phyloP scores from a whole-genome alignment of 1,140 invertebrate genomes.

The Atta colombica region DNA sequence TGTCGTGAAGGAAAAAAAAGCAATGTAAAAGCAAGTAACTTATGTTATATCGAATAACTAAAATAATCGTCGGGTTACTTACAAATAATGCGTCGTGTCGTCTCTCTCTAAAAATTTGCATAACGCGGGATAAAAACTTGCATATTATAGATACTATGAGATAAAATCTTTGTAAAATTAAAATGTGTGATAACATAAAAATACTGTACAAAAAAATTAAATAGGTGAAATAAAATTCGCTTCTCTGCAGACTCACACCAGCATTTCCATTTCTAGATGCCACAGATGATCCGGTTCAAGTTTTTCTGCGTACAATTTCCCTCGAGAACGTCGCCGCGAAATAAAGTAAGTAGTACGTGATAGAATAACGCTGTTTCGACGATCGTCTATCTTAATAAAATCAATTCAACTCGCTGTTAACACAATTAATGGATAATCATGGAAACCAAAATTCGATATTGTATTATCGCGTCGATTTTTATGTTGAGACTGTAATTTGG shows the following conservation, averaged over 20 bases:
- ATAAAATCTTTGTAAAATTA: not conserved
- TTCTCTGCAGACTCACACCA: constrained; percentile 28
- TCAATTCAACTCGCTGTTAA: constrained; percentile 25
- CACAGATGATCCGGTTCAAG: constrained; percentile 1
- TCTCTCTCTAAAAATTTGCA: constrained; percentile 18
- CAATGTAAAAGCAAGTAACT: not conserved
- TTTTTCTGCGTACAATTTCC: constrained; percentile 25
- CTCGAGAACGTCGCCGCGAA: constrained; percentile 40
- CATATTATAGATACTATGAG: not conserved
- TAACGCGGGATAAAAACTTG: constrained; percentile 17
- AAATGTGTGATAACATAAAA: constrained; percentile 20
- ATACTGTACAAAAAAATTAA: constrained; percentile 18
- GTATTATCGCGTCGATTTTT: not conserved
- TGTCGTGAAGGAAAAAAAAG: not conserved
- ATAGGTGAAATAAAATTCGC: not conserved
- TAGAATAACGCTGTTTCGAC: constrained; percentile 51
- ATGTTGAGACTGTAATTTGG: not conserved
- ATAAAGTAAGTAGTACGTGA: constrained; percentile 32
- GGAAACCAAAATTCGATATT: not conserved
- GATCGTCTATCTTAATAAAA: constrained; percentile 1
- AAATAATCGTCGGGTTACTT: constrained; percentile 7
- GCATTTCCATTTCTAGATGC: constrained; percentile 46
- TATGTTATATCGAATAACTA: not conserved
- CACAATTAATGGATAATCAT: constrained; percentile 4
- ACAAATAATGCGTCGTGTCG: not conserved